Base-by-base conservation (phyloP, 2,113 vertebrate genomes). In the Eira barbara region DNA sequence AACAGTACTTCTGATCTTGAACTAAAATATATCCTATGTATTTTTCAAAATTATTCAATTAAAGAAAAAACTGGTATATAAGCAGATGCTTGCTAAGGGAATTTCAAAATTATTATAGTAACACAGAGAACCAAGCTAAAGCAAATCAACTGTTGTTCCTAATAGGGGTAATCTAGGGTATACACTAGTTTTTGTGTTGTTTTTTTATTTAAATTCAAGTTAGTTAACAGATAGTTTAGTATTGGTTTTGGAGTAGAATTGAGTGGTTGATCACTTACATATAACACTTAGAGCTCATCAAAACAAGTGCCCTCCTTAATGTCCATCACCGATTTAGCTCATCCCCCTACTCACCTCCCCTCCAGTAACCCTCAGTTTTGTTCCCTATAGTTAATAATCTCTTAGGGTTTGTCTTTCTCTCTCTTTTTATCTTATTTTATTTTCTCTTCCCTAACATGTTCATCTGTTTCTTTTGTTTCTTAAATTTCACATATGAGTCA, bases 31-130 rank as follows among this genome's bases (percentile, higher is more conserved):
- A 71, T 5, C 11, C 21, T 42, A 55, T 55, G 52, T 27, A n/a
- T 92, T 89, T 97, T 86, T 12, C 25, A 96, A 96, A 96, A 71
- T 49, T 14, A 79, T 59, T 89, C 49, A 27, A 1, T 52, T 83
- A 80, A 91, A 65, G n/a, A 87, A 52, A 20, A 91, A 96, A 91
- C n/a, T 67, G 36, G 1, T 80, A 47, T 17, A 87, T 18, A 91
- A 59, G 15, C 27, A 87, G 5, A 18, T 52, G 36, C 23, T 89
- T 74, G 4, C 42, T 96, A 49, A 88, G 67, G 78, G 31, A 87
- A 23, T 47, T 92, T 49, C 34, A 79, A 34, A 89, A 73, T 47
- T 47, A 63, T 55, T 69, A 47, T 0, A 57, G 13, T 23, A 55
- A 59, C 27, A 85, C 4, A 29, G 61, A 86, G 45, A 95, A 67